A percentile compares a stretch with the other conserved stretches of the same genome.
Conservation (phyloP, 2,888 invertebrate species). For the Oscheius sp. region DNA sequence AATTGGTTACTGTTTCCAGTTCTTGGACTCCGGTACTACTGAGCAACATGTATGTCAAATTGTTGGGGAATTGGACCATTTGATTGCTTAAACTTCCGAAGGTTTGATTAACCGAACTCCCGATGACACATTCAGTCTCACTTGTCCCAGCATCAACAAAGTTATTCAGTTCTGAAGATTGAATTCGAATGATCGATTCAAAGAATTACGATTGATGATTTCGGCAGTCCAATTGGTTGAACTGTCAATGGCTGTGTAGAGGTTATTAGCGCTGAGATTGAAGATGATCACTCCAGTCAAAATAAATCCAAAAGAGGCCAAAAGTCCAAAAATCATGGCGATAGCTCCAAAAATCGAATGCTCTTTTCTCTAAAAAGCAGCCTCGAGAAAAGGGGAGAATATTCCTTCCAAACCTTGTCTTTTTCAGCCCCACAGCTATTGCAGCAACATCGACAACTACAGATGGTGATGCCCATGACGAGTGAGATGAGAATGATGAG, state of each 20-base stretch:
- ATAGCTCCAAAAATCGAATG: background rate
- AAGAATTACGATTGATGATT: background rate
- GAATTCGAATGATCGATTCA: too few species aligned
- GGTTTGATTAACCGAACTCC: conserved; percentile 26
- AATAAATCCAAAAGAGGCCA: conserved; percentile 34
- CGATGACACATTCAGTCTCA: conserved; percentile 35
- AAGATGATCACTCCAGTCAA: conserved; percentile 42
- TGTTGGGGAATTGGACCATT: conserved; percentile 1
- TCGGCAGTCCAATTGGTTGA: conserved; percentile 28
- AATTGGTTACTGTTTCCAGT: background rate
- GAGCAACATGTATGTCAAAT: background rate
- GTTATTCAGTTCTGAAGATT: too few species aligned
- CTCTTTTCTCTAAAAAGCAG: background rate
- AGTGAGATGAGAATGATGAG: conserved; percentile 38
- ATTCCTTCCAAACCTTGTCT: conserved; percentile 18
- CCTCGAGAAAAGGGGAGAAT: too few species aligned
- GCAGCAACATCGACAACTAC: conserved; percentile 39
- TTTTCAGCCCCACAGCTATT: conserved; percentile 37
- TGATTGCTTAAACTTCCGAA: conserved; percentile 13
- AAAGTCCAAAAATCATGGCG: conserved; percentile 22
- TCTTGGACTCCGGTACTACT: background rate
- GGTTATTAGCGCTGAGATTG: conserved; percentile 38
- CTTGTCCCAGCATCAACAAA: too few species aligned
- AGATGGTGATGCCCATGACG: conserved; percentile 37
- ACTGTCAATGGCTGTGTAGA: conserved; percentile 33